These are phyloP conservation scores for Rattus rattus DNA, from an alignment of 2,113 vertebrate genomes.

Conservation along the genomic window DNA sequence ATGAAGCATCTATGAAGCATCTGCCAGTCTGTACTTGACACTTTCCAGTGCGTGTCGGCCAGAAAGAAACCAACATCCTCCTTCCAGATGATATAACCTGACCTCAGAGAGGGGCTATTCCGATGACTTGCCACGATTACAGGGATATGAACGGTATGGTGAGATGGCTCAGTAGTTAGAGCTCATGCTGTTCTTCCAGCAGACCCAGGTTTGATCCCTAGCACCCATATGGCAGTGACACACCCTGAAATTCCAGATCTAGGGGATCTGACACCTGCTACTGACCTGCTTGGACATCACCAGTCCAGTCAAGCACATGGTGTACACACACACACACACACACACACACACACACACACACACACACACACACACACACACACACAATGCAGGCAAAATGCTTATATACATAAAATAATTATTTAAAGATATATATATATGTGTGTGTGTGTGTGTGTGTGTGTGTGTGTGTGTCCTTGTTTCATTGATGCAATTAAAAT, in stretches of 20 bases:
- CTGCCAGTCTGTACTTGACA: not conserved
- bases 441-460: too few relatives aligned
- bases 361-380: not conserved
- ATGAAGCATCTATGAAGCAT: not conserved
- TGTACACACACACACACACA: not conserved
- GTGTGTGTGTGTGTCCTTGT: not conserved
- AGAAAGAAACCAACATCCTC: not conserved
- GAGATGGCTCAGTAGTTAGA: not conserved
- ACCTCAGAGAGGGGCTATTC: not conserved
- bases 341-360: not conserved
- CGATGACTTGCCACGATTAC: not conserved
- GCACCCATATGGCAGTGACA: not conserved
- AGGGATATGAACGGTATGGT: not conserved
- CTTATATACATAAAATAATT: not conserved
- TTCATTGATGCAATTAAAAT: slow-evolving; percentile 6
- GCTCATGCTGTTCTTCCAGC: not conserved
- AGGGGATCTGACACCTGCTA: not conserved
- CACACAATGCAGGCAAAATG: not conserved
- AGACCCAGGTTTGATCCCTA: not conserved
- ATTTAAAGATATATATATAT: not conserved
- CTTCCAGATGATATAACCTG: not conserved
- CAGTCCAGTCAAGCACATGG: not conserved
- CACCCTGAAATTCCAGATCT: not conserved
- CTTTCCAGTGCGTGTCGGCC: not conserved
- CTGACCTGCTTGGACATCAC: not conserved